Conservation (phyloP, 2,797 vertebrate species). For the Leptatherina wallacei region DNA sequence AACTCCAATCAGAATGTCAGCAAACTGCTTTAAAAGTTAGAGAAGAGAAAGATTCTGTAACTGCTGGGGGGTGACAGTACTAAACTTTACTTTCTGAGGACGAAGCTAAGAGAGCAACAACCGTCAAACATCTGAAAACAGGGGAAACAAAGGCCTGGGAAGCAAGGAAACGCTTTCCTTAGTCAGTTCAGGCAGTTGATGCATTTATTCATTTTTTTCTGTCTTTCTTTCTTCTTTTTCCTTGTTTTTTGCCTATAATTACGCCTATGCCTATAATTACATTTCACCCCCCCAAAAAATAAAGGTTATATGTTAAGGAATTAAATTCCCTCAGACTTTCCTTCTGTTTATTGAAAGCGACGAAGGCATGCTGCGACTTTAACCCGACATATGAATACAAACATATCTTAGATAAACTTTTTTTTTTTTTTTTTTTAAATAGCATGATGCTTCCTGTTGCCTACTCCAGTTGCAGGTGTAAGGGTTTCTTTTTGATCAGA, state of each 20-base stretch:
- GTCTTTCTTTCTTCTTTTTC: neutral
- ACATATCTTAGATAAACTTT: too few species aligned
- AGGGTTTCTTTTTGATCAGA: too few species aligned
- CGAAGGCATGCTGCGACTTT: neutral
- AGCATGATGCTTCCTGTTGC: too few species aligned
- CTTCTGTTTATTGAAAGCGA: neutral
- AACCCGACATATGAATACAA: neutral
- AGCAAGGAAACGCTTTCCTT: too few species aligned
- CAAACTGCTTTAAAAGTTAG: too few species aligned
- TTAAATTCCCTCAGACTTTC: neutral
- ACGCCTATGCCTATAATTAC: neutral
- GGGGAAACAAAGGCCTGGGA: neutral
- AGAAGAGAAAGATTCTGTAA: too few species aligned
- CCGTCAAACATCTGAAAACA: neutral
- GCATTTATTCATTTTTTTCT: too few species aligned
- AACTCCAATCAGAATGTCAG: too few species aligned
- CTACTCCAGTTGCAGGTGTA: too few species aligned
- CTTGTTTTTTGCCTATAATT: neutral
- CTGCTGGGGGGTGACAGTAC: too few species aligned
- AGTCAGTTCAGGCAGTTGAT: neutral
- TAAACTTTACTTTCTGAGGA: neutral
- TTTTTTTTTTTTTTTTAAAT: too few species aligned
- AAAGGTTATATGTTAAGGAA: neutral
- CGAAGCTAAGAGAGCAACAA: neutral
- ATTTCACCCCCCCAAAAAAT: neutral